These are phyloP conservation scores for Sinotaia quadrata DNA, from an alignment of 2,888 invertebrate species.

Conservation along the genomic window DNA sequence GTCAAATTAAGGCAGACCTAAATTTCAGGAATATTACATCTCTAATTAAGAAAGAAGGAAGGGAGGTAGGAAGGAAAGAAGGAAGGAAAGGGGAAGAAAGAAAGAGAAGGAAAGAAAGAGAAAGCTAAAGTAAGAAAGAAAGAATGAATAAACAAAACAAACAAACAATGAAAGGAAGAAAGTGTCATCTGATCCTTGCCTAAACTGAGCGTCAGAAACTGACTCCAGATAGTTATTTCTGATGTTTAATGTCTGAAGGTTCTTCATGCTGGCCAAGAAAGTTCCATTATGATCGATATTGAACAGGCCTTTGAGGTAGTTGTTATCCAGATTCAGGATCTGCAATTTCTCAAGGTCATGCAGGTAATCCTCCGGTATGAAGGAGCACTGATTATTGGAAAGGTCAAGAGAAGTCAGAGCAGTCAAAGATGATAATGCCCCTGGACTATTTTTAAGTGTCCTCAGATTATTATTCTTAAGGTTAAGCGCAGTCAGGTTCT, in stretches of 20 bases:
- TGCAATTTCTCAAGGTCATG: conserved; percentile 38
- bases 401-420: conserved; percentile 48
- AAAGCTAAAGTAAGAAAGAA: too few relatives aligned
- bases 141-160: too few relatives aligned
- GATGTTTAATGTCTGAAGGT: conserved; percentile 56
- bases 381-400: conserved; percentile 45
- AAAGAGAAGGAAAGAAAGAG: too few relatives aligned
- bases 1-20: too few relatives aligned
- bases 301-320: conserved; percentile 47
- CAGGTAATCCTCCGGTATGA: conserved; percentile 46
- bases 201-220: conserved; percentile 66
- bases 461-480: conserved; percentile 73
- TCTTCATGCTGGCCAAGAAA: conserved; percentile 43
- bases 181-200: too few relatives aligned
- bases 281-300: conserved; percentile 38
- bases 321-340: conserved; percentile 48
- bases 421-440: conserved; percentile 39
- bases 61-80: too few relatives aligned
- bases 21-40: too few relatives aligned
- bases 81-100: too few relatives aligned
- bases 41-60: too few relatives aligned
- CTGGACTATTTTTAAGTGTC: conserved; percentile 42
- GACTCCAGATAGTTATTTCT: conserved; percentile 62
- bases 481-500: conserved; percentile 85
- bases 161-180: too few relatives aligned